Evolutionary conservation across 2,888 invertebrate species (phyloP).

Genomic region (Zaprionus obscuricornis): DNA sequence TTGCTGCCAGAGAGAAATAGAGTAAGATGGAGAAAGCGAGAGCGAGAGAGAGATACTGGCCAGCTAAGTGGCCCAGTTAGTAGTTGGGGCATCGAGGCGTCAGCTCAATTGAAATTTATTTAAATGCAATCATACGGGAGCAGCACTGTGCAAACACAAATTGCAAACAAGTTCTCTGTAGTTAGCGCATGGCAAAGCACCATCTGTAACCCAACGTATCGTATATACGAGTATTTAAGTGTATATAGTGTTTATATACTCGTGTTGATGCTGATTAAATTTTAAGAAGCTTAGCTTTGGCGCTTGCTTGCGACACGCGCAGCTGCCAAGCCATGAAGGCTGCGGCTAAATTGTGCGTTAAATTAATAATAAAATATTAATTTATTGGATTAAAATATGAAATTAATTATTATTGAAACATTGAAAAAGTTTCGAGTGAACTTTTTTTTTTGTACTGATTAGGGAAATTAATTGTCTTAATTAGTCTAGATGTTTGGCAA

Average conservation of each 20-base stretch:
- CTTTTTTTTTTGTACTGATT: no score
- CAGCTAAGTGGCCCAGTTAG: conserved; percentile 49
- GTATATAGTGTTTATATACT: no score
- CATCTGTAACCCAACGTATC: no score
- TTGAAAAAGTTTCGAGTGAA: no score
- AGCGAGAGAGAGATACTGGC: not conserved
- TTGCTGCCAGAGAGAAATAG: conserved; percentile 26
- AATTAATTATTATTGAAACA: no score
- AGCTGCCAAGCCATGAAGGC: not conserved
- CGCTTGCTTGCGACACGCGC: conserved; percentile 11
- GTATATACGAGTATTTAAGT: no score
- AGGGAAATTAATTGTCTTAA: no score
- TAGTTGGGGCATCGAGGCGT: conserved; percentile 44
- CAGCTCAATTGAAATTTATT: conserved; percentile 75
- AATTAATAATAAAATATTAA: conserved; percentile 20
- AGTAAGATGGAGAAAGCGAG: not conserved
- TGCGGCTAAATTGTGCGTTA: conserved; percentile 35
- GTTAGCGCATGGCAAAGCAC: conserved; percentile 20
- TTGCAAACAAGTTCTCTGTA: no score
- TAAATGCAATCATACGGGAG: conserved; percentile 66
- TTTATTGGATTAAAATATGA: not conserved
- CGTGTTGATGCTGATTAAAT: conserved; percentile 26
- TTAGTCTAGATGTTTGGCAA: no score
- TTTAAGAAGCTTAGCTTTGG: conserved; percentile 27
- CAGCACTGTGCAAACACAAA: no score